These are phyloP conservation scores for Eunapius fragilis DNA, from an alignment of 37 sponge, comb jelly and placozoan genomes.

Conservation along the genomic window DNA sequence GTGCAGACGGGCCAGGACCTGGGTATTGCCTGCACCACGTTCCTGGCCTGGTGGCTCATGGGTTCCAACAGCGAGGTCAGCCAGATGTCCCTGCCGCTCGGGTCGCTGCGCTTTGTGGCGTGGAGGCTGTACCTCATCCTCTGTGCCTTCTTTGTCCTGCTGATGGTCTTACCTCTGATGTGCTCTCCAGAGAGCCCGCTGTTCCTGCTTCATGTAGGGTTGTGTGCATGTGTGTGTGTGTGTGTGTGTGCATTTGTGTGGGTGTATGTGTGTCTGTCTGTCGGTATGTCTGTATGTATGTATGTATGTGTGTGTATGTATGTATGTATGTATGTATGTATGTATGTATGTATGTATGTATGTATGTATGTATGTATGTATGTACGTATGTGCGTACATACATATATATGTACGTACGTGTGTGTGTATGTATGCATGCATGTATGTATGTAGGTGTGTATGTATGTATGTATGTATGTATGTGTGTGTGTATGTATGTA, in stretches of 20 bases:
- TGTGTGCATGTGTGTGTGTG: not conserved
- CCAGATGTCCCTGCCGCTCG: not conserved
- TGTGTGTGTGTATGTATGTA: too few relatives aligned
- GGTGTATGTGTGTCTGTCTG: not conserved
- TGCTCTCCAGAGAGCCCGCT: not conserved
- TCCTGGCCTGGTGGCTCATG: not conserved
- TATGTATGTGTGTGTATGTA: not conserved
- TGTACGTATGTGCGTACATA: not conserved
- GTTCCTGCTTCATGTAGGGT: not conserved
- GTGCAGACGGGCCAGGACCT: not conserved
- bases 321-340: not conserved
- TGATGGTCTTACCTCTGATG: not conserved
- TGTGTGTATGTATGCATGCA: too few relatives aligned
- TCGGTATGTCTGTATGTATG: not conserved
- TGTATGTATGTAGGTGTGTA: too few relatives aligned
- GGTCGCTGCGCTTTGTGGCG: not conserved
- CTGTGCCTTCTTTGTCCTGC: not conserved
- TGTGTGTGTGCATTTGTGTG: not conserved
- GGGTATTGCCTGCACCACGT: not conserved
- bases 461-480: too few relatives aligned
- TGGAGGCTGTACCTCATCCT: not conserved
- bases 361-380: not conserved
- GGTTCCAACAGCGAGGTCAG: not conserved
- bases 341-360: not conserved
- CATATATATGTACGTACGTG: too few relatives aligned